phyloP scores from a whole-genome alignment of 2,888 invertebrate genomes.

The Ormyrus pomaceus region DNA sequence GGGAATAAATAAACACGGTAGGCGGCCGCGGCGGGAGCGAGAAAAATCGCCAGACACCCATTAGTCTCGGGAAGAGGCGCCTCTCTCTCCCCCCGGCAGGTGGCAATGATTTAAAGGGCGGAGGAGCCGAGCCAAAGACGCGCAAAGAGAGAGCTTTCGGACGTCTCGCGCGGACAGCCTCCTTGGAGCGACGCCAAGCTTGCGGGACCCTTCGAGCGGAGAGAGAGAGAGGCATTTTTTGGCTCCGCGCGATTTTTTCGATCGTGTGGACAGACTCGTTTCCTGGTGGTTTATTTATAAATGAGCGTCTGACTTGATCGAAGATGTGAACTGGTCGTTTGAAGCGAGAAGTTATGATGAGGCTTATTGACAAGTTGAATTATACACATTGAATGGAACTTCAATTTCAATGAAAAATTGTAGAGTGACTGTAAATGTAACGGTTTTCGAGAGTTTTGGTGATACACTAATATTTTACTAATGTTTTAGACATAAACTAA shows the following conservation, averaged over 20 bases:
- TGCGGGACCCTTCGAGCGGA: not conserved
- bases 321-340: too few relatives aligned
- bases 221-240: not conserved
- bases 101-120: constrained; percentile 22
- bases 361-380: too few relatives aligned
- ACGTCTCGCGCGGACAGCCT: not conserved
- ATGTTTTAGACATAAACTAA: too few relatives aligned
- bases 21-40: not conserved
- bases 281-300: too few relatives aligned
- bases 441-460: too few relatives aligned
- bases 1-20: not conserved
- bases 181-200: not conserved
- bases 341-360: too few relatives aligned
- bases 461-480: too few relatives aligned
- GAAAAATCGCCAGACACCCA: not conserved
- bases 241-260: not conserved
- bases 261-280: too few relatives aligned
- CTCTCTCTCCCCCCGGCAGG: not conserved
- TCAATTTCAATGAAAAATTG: too few relatives aligned
- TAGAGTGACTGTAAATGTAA: too few relatives aligned
- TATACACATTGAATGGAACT: too few relatives aligned
- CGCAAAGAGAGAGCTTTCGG: not conserved
- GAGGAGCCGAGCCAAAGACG: not conserved
- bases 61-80: not conserved
- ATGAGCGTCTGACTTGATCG: too few relatives aligned